phyloP scores from a whole-genome alignment of 2,113 vertebrate genomes.

The Cyanoliseus patagonus region DNA sequence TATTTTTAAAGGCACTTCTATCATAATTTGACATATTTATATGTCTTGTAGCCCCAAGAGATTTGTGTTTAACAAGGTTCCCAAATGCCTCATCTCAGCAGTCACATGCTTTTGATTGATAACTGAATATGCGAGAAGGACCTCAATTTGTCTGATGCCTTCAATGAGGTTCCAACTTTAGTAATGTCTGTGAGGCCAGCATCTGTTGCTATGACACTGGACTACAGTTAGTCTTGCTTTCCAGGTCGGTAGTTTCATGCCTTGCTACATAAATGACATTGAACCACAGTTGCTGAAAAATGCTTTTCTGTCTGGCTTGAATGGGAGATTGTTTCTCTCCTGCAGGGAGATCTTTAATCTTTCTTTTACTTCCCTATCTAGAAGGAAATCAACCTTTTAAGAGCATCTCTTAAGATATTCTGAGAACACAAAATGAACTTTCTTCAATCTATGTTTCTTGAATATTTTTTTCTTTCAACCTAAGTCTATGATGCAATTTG shows the following conservation, averaged over 20 bases:
- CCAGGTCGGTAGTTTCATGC: not conserved
- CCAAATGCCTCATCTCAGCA: not conserved
- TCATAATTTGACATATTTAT: not conserved
- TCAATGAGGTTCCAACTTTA: not conserved
- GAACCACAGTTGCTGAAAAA: not conserved
- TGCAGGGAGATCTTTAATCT: not conserved
- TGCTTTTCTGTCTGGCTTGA: not conserved
- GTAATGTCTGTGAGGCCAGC: not conserved
- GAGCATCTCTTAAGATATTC: not conserved
- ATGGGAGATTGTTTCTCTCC: not conserved
- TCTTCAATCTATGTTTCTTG: not conserved
- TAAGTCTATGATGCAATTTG: not conserved
- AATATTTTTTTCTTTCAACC: not conserved
- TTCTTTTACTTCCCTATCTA: not conserved
- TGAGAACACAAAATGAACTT: not conserved
- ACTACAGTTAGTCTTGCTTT: not conserved
- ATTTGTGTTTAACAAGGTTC: not conserved
- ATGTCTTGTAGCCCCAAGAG: not conserved
- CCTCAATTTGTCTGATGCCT: not conserved
- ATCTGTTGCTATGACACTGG: not conserved
- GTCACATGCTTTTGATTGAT: not conserved
- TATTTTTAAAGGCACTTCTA: not conserved
- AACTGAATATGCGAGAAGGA: not conserved
- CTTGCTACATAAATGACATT: not conserved
- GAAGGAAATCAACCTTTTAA: not conserved